These are phyloP conservation scores for Dicycla oo DNA, from an alignment of 2,888 invertebrate species.

Conservation along the genomic window DNA sequence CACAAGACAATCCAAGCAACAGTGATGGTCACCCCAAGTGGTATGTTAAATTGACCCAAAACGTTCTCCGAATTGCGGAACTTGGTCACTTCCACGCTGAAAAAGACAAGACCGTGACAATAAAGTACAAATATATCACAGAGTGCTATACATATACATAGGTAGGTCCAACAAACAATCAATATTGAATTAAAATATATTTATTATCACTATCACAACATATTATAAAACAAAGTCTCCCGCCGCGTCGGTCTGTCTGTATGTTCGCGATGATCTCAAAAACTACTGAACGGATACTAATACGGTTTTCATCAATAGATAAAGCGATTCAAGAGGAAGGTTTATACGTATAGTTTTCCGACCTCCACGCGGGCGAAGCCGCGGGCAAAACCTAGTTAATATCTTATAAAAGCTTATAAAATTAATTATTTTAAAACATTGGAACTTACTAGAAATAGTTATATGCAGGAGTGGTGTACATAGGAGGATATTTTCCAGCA, in stretches of 20 bases:
- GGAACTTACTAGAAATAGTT: slow-evolving; percentile 85
- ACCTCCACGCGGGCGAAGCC: too few species aligned
- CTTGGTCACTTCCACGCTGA: slow-evolving; percentile 80
- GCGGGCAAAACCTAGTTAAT: too few species aligned
- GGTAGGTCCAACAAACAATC: too few species aligned
- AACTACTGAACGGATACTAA: too few species aligned
- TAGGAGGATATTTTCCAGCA: slow-evolving; percentile 74
- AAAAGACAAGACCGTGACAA: slow-evolving; percentile 47
- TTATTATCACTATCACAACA: background rate
- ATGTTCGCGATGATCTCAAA: too few species aligned
- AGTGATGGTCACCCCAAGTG: slow-evolving; percentile 70
- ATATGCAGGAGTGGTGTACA: slow-evolving; percentile 81
- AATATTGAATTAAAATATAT: background rate
- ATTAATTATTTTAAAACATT: slow-evolving; percentile 12
- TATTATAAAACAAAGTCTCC: too few species aligned
- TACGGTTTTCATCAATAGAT: too few species aligned
- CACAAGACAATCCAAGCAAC: slow-evolving; percentile 79
- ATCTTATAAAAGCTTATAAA: too few species aligned
- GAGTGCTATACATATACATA: background rate
- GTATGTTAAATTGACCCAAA: slow-evolving; percentile 72
- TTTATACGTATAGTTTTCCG: too few species aligned
- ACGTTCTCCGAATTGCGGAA: slow-evolving; percentile 69
- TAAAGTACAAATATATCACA: background rate
- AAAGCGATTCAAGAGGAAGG: too few species aligned
- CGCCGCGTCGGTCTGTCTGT: too few species aligned